A percentile compares a stretch with the other conserved stretches of the same genome.
These are phyloP conservation scores for Eupithecia centaureata DNA, from an alignment of 2,888 invertebrate genomes.

Conservation along the genomic window DNA sequence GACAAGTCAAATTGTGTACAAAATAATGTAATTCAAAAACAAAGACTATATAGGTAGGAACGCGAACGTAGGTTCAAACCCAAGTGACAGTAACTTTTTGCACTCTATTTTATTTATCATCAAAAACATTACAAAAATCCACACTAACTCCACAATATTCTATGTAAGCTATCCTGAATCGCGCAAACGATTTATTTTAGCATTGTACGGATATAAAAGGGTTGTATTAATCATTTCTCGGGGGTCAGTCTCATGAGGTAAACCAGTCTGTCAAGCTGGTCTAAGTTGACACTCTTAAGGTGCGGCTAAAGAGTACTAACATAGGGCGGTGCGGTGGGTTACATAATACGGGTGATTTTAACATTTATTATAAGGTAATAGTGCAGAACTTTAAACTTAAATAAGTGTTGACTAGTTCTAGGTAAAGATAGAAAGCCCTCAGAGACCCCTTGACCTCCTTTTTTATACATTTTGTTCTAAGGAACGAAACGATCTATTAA, in stretches of 20 bases:
- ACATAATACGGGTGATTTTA: background rate
- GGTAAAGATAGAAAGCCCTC: background rate
- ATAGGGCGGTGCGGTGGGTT: background rate
- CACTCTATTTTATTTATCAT: background rate
- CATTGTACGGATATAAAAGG: background rate
- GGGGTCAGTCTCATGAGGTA: slow-evolving; percentile 13
- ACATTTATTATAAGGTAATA: background rate
- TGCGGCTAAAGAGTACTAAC: background rate
- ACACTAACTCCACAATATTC: background rate
- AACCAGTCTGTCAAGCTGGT: slow-evolving; percentile 13
- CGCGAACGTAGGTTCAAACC: slow-evolving; percentile 4
- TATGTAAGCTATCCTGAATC: background rate
- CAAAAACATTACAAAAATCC: background rate
- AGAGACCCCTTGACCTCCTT: slow-evolving; percentile 9
- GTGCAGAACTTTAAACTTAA: background rate
- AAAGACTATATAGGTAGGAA: no score
- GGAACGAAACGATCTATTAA: no score
- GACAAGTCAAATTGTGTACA: no score
- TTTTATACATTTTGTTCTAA: background rate
- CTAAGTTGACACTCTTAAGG: background rate
- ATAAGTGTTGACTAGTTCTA: slow-evolving; percentile 5
- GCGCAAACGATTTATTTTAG: slow-evolving; percentile 6
- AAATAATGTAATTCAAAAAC: no score
- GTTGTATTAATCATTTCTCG: background rate
- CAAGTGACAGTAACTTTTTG: background rate